These are phyloP conservation scores for Eupleurogrammus muticus DNA, from an alignment of 2,797 vertebrate species.

Conservation along the genomic window DNA sequence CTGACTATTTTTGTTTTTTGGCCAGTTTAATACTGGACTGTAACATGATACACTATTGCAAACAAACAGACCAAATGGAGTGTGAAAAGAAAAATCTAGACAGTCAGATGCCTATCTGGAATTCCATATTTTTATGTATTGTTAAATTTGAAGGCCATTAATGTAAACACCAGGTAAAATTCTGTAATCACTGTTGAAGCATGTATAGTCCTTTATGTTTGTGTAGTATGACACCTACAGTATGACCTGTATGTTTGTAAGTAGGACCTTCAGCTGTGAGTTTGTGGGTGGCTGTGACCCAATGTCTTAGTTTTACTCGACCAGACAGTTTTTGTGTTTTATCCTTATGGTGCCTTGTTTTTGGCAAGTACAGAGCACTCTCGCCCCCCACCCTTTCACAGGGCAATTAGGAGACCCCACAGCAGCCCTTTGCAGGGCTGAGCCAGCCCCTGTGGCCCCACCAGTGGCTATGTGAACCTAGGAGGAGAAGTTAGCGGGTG, in stretches of 20 bases:
- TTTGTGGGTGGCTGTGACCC: slow-evolving; percentile 21
- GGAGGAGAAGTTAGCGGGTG: slow-evolving; percentile 78
- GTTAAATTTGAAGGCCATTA: neutral
- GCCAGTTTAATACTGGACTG: neutral
- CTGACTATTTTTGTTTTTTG: neutral
- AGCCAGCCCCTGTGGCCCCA: slow-evolving; percentile 74
- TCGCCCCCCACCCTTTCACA: slow-evolving; percentile 50
- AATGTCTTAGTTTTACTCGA: slow-evolving; percentile 16
- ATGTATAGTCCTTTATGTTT: neutral
- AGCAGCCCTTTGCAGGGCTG: slow-evolving; percentile 60
- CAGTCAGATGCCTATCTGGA: no score
- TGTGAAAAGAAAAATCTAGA: no score
- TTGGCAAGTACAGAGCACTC: slow-evolving; percentile 53
- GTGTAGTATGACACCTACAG: no score
- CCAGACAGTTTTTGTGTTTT: slow-evolving; percentile 44
- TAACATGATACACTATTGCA: neutral
- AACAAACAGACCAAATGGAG: no score
- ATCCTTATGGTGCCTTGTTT: slow-evolving; percentile 63
- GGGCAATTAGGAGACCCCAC: slow-evolving; percentile 77
- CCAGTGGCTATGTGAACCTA: slow-evolving; percentile 75
- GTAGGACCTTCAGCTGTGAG: neutral
- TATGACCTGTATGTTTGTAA: no score
- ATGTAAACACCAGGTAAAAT: neutral
- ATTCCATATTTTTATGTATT: no score
- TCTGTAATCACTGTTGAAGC: no score